Percentiles rank a stretch among this genome's conserved stretches.
phyloP scores from a whole-genome alignment of 2,888 invertebrate genomes.

The Ditula angustiorana region DNA sequence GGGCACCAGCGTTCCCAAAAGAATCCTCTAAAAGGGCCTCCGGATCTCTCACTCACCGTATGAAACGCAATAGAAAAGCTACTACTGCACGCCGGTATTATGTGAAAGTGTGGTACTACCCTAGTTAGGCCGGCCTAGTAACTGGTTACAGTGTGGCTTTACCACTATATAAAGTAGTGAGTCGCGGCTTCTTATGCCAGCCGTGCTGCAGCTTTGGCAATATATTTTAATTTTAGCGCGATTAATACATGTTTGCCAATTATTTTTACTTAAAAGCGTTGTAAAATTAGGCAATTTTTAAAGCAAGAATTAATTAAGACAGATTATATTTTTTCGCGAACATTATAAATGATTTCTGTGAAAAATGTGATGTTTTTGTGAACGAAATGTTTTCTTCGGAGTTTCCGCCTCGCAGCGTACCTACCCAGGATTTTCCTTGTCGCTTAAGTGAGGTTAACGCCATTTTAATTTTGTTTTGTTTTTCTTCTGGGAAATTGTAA shows the following conservation, averaged over 20 bases:
- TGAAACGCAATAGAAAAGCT: too few species aligned
- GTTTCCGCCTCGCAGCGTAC: not conserved
- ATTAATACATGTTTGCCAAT: not conserved
- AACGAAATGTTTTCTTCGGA: not conserved
- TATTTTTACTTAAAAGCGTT: not conserved
- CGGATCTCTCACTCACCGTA: too few species aligned
- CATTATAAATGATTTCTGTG: slow-evolving; percentile 13
- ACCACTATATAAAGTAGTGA: too few species aligned
- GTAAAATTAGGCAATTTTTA: slow-evolving; percentile 2
- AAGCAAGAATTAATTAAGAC: slow-evolving; percentile 8
- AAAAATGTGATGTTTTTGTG: slow-evolving; percentile 20
- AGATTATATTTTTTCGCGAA: slow-evolving; percentile 4
- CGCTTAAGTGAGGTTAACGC: slow-evolving; percentile 3
- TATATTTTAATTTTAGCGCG: not conserved
- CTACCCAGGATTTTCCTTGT: slow-evolving; percentile 6
- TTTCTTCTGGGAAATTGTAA: not conserved
- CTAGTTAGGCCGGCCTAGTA: too few species aligned
- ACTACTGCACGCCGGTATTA: too few species aligned
- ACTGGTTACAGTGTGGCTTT: too few species aligned
- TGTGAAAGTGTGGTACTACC: too few species aligned
- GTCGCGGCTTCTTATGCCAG: too few species aligned
- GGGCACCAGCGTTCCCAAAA: too few species aligned
- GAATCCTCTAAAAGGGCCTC: too few species aligned
- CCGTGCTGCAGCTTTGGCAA: not conserved
- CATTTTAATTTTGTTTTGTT: slow-evolving; percentile 11